Evolutionary conservation across 2,888 invertebrate genomes (phyloP), one percentile per base, ranked within the genome.

Genomic region (Gastracanthus pulcherrimus): DNA sequence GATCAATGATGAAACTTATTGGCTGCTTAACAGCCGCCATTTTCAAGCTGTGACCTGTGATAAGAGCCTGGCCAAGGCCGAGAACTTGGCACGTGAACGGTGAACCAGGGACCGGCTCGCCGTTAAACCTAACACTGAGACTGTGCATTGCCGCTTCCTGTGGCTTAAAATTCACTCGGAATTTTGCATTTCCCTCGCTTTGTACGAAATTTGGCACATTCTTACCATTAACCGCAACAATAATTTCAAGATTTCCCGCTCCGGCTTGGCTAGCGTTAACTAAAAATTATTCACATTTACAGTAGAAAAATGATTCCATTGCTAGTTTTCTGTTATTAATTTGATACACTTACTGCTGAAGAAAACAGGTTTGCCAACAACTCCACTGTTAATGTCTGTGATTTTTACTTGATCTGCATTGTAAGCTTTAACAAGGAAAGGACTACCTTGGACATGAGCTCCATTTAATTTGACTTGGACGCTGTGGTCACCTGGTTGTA

Each of bases 141-240:
- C 96, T 96, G 92, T 99, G 99, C 0, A 96, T 94, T 2, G 97
- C 97, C 0, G 98, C 95, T 92, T 98, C 98, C 41, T 97, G 97
- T 0, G 99, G 99, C 89, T 98, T 98, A 93, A 99, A 99, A 92
- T 99, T 98, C 29, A 97, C 97, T 90, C 95, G 92, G 89, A 99
- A 99, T 87, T 97, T 95, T 0, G 98, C 99, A 91, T 98, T 98
- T 55, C 98, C 98, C 93, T 99, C 98, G 60, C 98, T 97, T 89
- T 98, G 98, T 0, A 99, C 99, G 91, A 98, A 99, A 93, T 99
- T 99, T 11, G 99, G 99, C 19, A 99, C 98, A 92, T 99, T 99
- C 88, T 98, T 95, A 16, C 98, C 98, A 88, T 96, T 97, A 1
- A 98, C 98, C 0, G 98, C 98, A 0, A 99, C 98, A 82, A 99